Evolutionary conservation across 2,797 vertebrate genomes (phyloP), one percentile per base, ranked within the genome.

Genomic region (Meriones psammophilus): DNA sequence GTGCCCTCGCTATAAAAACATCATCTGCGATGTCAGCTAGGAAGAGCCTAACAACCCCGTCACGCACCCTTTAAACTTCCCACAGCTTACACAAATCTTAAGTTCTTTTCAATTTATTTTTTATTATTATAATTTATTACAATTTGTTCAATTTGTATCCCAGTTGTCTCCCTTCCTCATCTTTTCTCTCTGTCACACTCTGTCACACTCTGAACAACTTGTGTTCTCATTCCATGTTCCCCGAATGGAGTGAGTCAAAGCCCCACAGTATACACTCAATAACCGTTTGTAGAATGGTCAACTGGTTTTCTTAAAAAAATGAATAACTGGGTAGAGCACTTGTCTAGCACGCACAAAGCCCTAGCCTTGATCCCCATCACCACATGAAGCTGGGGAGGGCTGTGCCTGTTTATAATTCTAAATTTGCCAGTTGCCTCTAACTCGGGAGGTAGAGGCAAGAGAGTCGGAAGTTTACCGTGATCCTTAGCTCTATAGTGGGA

Each of bases 231-330:
- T 73, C 88, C 39, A 36, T 42, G 87, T 58, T 15, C 2, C 20
- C 30, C 78, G 56, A 92, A 85, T 50, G 14, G 39, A 87, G 3
- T 10, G 54, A 30, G 17, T 50, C 88, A 78, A 56, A 3, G 36
- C 15, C 71, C 79, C 30, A 88, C 22, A 60, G 26, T 26, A 86
- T 46, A 13, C 71, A 13, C 36, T 93, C 83, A 88, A 54, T n/a
- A 74, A 73, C 56, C 84, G 20, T 80, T 89, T 88, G 36, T 64
- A 64, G 54, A 81, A 87, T 94, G 69, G 54, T 26, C n/a, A 96
- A 15, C 33, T 60, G 60, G 39, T 26, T 26, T 60, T 60, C 60
- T 24, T 17, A 36, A 81, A 58, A n/a, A n/a, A 36, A 8, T 74
- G 33, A 77, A 77, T 15, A 62, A 7, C 18, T 77, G 28, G 5